Evolutionary conservation across 2,888 invertebrate genomes (phyloP).

Genomic region (Chouioia cunea): DNA sequence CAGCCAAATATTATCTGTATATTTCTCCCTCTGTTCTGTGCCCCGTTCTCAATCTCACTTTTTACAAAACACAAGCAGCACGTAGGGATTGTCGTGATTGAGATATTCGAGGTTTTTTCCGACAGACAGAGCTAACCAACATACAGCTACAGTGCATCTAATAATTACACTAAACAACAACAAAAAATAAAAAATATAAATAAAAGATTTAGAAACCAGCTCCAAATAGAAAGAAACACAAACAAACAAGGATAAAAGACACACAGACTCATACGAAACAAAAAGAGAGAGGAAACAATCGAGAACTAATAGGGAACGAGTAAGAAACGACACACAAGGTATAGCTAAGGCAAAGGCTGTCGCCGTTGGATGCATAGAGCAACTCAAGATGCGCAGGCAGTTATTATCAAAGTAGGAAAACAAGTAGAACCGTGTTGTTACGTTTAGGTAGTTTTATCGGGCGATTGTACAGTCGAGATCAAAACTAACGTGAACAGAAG

Average conservation of each 20-base stretch:
- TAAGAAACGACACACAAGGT: no score
- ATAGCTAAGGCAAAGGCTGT: slow-evolving; percentile 9
- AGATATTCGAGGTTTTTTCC: slow-evolving; percentile 62
- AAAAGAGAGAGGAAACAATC: slow-evolving; percentile 12
- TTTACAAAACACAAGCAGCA: slow-evolving; percentile 66
- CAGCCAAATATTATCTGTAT: slow-evolving; percentile 65
- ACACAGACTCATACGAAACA: slow-evolving; percentile 11
- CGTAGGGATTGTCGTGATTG: slow-evolving; percentile 61
- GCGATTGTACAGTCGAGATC: background rate
- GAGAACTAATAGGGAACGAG: background rate
- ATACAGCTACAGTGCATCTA: slow-evolving; percentile 70
- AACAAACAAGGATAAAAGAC: slow-evolving; percentile 48
- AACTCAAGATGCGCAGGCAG: slow-evolving; percentile 41
- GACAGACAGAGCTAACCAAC: slow-evolving; percentile 68
- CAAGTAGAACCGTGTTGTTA: slow-evolving; percentile 26
- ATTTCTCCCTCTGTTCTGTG: slow-evolving; percentile 63
- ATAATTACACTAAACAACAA: slow-evolving; percentile 69
- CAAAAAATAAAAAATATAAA: slow-evolving; percentile 66
- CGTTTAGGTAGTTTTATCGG: slow-evolving; percentile 12
- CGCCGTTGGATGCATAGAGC: slow-evolving; percentile 33
- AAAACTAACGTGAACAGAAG: no score
- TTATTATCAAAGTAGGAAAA: slow-evolving; percentile 30
- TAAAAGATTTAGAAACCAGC: slow-evolving; percentile 58
- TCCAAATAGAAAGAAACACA: slow-evolving; percentile 51
- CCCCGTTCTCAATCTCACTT: slow-evolving; percentile 62